Conservation (phyloP, 2,888 invertebrate genomes). For the Caenorhabditis angaria region DNA sequence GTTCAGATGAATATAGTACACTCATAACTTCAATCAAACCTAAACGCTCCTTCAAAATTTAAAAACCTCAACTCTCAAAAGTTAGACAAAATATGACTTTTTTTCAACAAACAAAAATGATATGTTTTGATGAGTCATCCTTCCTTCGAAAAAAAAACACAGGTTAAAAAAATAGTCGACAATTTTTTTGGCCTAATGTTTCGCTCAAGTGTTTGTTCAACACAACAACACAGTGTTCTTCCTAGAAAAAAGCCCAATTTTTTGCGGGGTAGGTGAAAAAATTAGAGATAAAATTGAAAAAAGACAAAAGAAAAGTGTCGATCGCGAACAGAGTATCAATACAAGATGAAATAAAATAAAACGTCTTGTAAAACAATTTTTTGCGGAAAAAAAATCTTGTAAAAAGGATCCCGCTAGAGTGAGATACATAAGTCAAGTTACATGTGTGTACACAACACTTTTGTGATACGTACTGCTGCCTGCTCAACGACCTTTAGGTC, state of each 20-base stretch:
- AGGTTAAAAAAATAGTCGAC: no score
- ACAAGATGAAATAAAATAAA: background rate
- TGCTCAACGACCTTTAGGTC: slow-evolving; percentile 7
- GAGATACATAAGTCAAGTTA: slow-evolving; percentile 40
- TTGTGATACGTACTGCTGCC: slow-evolving; percentile 21
- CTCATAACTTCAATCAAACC: no score
- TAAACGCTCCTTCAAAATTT: no score
- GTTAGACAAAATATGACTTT: no score
- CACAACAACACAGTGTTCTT: background rate
- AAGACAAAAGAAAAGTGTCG: background rate
- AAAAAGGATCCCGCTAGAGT: slow-evolving; percentile 26
- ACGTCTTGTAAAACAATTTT: slow-evolving; percentile 11
- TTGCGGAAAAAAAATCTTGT: slow-evolving; percentile 9
- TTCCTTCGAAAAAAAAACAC: no score
- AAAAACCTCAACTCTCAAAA: no score
- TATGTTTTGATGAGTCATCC: no score
- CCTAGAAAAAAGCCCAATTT: background rate
- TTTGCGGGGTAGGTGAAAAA: no score
- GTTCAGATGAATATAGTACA: no score
- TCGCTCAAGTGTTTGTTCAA: background rate
- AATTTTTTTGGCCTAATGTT: no score
- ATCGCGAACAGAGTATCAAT: background rate
- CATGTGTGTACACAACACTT: slow-evolving; percentile 49
- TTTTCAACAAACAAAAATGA: no score
- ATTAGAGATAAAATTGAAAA: background rate